phyloP scores from a whole-genome alignment of 2,888 invertebrate species.

The Adelognathus sp. region DNA sequence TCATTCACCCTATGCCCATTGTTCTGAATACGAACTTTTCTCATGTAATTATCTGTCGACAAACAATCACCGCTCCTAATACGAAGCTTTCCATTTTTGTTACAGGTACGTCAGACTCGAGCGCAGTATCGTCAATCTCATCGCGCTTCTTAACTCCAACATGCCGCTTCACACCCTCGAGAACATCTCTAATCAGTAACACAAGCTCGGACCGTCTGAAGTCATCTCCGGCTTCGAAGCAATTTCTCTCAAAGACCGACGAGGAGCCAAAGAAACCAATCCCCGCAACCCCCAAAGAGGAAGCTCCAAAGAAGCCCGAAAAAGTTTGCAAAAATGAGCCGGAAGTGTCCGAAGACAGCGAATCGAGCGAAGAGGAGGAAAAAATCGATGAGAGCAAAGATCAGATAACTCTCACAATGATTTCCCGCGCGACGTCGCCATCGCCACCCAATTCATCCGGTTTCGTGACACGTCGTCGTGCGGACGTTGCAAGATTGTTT shows the following conservation, averaged over 20 bases:
- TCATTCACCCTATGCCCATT: no score
- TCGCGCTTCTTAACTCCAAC: slow-evolving; percentile 65
- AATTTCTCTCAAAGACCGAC: slow-evolving; percentile 59
- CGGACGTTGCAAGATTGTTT: slow-evolving; percentile 88
- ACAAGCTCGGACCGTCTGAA: slow-evolving; percentile 70
- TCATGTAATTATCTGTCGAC: no score
- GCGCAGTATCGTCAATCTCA: slow-evolving; percentile 65
- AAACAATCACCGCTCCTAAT: no score
- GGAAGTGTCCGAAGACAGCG: slow-evolving; percentile 45
- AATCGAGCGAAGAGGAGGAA: slow-evolving; percentile 52
- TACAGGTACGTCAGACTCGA: slow-evolving; percentile 70
- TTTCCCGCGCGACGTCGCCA: slow-evolving; percentile 91
- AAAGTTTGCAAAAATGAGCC: slow-evolving; percentile 27
- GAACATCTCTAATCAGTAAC: slow-evolving; percentile 64
- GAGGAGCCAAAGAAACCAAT: slow-evolving; percentile 50
- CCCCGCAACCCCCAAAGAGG: slow-evolving; percentile 22
- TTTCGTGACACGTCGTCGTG: slow-evolving; percentile 86
- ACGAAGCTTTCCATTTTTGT: not conserved
- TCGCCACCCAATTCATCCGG: slow-evolving; percentile 85
- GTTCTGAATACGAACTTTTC: no score
- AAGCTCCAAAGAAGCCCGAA: slow-evolving; percentile 22
- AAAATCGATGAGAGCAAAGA: slow-evolving; percentile 45
- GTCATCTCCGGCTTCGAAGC: slow-evolving; percentile 50
- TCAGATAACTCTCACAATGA: slow-evolving; percentile 83
- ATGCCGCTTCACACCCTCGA: slow-evolving; percentile 65